Conservation (phyloP, 2,888 invertebrate species). For the Cyrtodaria siliqua region DNA sequence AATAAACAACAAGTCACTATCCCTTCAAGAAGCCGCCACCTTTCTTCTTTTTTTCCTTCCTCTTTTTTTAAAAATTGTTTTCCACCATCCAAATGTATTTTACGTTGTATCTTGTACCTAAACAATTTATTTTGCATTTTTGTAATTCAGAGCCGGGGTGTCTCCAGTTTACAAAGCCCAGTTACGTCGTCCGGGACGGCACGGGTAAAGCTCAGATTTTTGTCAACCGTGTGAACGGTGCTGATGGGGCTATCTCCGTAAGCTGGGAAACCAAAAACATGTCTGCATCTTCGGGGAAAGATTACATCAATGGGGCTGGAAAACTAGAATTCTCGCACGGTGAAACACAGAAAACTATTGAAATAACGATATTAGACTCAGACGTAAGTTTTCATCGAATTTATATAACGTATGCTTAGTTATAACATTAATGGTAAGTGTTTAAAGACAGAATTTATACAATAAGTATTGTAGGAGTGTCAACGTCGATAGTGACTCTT, state of each 20-base stretch:
- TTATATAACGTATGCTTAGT: too few species aligned
- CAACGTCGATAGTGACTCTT: too few species aligned
- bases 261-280: constrained; percentile 88
- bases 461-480: too few species aligned
- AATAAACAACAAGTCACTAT: too few species aligned
- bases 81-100: too few species aligned
- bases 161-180: constrained; percentile 88
- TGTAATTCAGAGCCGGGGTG: constrained; percentile 87
- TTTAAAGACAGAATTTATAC: too few species aligned
- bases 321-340: constrained; percentile 85
- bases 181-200: constrained; percentile 88
- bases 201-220: constrained; percentile 87
- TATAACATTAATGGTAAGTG: too few species aligned
- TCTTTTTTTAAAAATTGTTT: too few species aligned
- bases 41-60: too few species aligned
- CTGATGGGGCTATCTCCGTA: constrained; percentile 87
- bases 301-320: constrained; percentile 88
- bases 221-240: constrained; percentile 87
- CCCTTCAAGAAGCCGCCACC: too few species aligned
- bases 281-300: constrained; percentile 87
- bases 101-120: too few species aligned
- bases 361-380: constrained; percentile 86
- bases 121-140: not conserved
- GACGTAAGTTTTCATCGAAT: constrained; percentile 39
- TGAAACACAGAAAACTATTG: constrained; percentile 87